Percentiles rank a stretch among this genome's conserved stretches.
Conservation (phyloP, 2,797 vertebrate species). For the Denticeps clupeoides region DNA sequence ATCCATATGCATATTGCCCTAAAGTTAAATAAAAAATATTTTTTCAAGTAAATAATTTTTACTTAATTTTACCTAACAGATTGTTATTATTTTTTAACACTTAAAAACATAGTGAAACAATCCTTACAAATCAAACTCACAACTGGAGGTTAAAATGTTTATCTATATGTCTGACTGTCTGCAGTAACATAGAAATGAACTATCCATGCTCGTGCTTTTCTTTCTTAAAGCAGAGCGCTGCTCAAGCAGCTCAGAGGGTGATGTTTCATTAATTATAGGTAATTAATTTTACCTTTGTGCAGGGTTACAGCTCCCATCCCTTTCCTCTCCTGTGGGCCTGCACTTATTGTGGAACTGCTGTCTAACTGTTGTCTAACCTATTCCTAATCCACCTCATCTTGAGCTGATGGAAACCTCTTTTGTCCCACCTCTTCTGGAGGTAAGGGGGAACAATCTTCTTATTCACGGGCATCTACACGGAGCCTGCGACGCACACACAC, state of each 20-base stretch:
- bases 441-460: conserved; percentile 79
- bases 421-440: conserved; percentile 74
- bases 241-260: conserved; percentile 60
- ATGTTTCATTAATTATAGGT: conserved; percentile 72
- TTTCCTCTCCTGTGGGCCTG: conserved; percentile 37
- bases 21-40: no score
- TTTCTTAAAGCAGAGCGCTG: conserved; percentile 13
- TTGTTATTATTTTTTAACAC: no score
- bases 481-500: conserved; percentile 55
- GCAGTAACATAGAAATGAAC: background rate
- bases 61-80: no score
- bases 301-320: conserved; percentile 51
- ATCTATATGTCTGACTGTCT: no score
- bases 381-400: conserved; percentile 72
- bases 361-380: conserved; percentile 66
- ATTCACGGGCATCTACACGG: conserved; percentile 62
- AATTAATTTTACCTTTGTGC: conserved; percentile 59
- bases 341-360: conserved; percentile 45
- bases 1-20: no score
- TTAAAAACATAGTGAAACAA: no score
- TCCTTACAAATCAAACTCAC: no score
- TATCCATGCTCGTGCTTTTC: conserved; percentile 9
- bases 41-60: no score
- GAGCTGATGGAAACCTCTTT: conserved; percentile 79
- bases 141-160: no score